A percentile compares a stretch with the other conserved stretches of the same genome.
phyloP scores from a whole-genome alignment of 2,113 vertebrate genomes.

The Pongo abelii region DNA sequence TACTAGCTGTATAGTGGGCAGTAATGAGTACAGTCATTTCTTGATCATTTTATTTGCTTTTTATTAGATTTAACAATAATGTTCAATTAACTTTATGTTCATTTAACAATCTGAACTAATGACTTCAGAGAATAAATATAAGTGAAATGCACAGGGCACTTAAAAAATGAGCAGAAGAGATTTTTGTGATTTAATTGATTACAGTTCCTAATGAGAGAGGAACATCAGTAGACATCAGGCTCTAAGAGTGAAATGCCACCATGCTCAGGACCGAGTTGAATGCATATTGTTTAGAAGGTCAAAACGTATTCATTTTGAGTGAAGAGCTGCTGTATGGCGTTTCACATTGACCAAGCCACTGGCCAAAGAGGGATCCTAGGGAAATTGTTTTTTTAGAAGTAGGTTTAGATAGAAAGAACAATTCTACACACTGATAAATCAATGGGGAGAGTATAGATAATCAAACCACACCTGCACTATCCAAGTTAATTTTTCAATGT shows the following conservation, averaged over 20 bases:
- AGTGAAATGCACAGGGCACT: neutral
- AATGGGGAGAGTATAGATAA: neutral
- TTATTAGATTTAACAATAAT: slow-evolving; percentile 53
- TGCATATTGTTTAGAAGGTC: neutral
- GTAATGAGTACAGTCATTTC: slow-evolving; percentile 27
- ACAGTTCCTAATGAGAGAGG: slow-evolving; percentile 14
- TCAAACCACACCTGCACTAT: neutral
- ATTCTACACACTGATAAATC: neutral
- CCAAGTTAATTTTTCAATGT: neutral
- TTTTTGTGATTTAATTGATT: slow-evolving; percentile 52
- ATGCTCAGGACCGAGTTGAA: neutral
- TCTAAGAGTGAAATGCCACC: neutral
- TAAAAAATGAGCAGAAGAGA: slow-evolving; percentile 28
- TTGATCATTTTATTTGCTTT: slow-evolving; percentile 45
- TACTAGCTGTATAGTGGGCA: neutral
- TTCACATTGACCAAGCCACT: neutral
- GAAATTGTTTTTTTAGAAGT: neutral
- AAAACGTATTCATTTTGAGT: neutral
- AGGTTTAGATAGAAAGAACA: neutral
- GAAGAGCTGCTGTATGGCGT: neutral
- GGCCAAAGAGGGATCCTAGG: neutral
- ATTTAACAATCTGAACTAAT: slow-evolving; percentile 28
- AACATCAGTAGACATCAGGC: neutral
- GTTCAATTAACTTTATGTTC: slow-evolving; percentile 48
- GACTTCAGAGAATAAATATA: slow-evolving; percentile 59